phyloP scores from a whole-genome alignment of 2,888 invertebrate species.

The Stenichneumon culpator region DNA sequence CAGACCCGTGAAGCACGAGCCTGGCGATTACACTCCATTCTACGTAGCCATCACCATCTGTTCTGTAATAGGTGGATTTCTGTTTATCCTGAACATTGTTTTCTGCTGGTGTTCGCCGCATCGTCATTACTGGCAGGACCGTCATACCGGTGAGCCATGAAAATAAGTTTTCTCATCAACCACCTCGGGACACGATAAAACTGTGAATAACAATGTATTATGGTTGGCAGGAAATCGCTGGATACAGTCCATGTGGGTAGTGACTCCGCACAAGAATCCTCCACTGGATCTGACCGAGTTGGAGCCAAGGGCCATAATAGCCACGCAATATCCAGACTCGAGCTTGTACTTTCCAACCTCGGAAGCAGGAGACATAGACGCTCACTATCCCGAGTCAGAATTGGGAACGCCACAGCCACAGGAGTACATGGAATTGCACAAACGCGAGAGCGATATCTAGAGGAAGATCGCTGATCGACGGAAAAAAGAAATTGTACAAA shows the following conservation, averaged over 20 bases:
- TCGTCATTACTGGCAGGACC: slow-evolving; percentile 93
- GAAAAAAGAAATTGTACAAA: not conserved
- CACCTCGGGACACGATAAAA: not conserved
- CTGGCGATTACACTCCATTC: slow-evolving; percentile 94
- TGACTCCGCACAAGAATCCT: slow-evolving; percentile 93
- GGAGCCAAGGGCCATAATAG: slow-evolving; percentile 82
- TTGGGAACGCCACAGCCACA: slow-evolving; percentile 76
- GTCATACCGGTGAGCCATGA: slow-evolving; percentile 89
- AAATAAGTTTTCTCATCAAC: not conserved
- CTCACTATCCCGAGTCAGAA: slow-evolving; percentile 82
- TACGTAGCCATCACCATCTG: slow-evolving; percentile 93
- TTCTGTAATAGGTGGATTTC: slow-evolving; percentile 89
- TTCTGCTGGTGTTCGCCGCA: slow-evolving; percentile 94
- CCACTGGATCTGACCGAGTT: slow-evolving; percentile 93
- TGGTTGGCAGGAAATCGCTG: slow-evolving; percentile 91
- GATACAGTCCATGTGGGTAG: slow-evolving; percentile 94
- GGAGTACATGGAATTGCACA: slow-evolving; percentile 89
- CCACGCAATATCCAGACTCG: slow-evolving; percentile 80
- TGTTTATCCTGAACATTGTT: slow-evolving; percentile 92
- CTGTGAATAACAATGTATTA: not conserved
- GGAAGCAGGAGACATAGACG: slow-evolving; percentile 61
- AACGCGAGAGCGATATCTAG: slow-evolving; percentile 93
- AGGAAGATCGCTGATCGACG: not conserved
- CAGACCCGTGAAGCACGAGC: slow-evolving; percentile 86
- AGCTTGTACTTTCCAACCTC: slow-evolving; percentile 84